Percentiles rank a stretch among this genome's conserved stretches.
Evolutionary conservation across 2,888 invertebrate species (phyloP).

Genomic region (Selenia dentaria): DNA sequence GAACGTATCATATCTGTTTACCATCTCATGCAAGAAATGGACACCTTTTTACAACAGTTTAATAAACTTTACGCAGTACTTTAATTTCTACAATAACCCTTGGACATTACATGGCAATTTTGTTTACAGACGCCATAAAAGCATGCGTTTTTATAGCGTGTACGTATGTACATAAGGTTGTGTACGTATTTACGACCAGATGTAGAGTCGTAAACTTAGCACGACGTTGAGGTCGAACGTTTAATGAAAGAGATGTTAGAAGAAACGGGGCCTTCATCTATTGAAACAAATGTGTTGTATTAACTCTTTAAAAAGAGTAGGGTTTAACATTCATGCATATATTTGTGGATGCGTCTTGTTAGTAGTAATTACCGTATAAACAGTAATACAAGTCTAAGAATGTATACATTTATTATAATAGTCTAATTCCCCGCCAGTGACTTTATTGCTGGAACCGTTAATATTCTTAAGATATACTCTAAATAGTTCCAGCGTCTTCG

Average conservation of each 20-base stretch:
- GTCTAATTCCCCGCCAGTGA: no score
- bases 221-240: conserved; percentile 17
- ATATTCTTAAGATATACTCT: no score
- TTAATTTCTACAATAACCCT: conserved; percentile 15
- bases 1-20: no score
- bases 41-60: conserved; percentile 1
- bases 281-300: no score
- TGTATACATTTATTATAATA: no score
- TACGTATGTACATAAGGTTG: conserved; percentile 14
- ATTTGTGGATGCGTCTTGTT: no score
- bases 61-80: conserved; percentile 9
- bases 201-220: conserved; percentile 25
- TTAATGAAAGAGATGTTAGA: conserved; percentile 16
- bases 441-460: no score
- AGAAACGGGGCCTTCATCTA: background rate
- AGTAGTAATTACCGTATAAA: no score
- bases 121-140: conserved; percentile 59
- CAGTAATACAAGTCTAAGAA: no score
- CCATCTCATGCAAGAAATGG: no score
- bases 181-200: conserved; percentile 23
- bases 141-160: conserved; percentile 54
- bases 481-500: background rate
- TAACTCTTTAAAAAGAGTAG: no score
- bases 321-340: no score
- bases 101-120: conserved; percentile 59